These are phyloP conservation scores for Parnassius mnemosyne DNA, from an alignment of 2,888 invertebrate genomes.

Conservation along the genomic window DNA sequence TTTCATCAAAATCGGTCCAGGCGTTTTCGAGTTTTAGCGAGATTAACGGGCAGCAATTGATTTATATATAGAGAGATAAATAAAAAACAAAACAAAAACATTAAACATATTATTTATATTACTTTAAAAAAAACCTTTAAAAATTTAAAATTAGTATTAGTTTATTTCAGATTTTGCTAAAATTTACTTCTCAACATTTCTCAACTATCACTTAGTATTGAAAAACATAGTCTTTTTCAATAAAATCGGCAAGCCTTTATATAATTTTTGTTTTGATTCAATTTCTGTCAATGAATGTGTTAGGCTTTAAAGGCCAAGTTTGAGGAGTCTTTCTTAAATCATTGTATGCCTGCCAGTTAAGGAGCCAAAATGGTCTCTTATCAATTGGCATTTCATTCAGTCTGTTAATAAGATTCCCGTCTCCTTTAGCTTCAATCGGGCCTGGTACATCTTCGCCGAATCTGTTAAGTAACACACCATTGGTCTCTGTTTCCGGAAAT, in stretches of 20 bases:
- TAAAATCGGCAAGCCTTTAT: background rate
- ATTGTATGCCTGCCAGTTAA: slow-evolving; percentile 83
- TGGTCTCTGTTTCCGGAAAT: slow-evolving; percentile 76
- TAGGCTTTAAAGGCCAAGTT: slow-evolving; percentile 51
- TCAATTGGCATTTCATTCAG: slow-evolving; percentile 81
- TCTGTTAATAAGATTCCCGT: slow-evolving; percentile 76
- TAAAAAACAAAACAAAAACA: no score
- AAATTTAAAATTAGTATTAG: no score
- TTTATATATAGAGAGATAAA: no score
- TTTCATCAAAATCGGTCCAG: no score
- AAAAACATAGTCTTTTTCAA: background rate
- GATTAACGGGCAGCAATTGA: no score
- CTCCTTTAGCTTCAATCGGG: slow-evolving; percentile 82
- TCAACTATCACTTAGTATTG: no score
- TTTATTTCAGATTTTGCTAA: no score
- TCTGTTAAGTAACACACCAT: slow-evolving; percentile 61
- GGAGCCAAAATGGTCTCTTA: slow-evolving; percentile 84
- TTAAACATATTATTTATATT: no score
- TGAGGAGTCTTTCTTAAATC: slow-evolving; percentile 64
- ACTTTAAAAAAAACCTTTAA: no score
- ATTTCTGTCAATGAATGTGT: slow-evolving; percentile 38
- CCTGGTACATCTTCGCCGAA: slow-evolving; percentile 69
- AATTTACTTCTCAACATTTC: no score
- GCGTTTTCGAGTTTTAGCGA: no score
- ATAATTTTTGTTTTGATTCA: background rate